Base-by-base conservation (phyloP, 2,797 vertebrate species). In the Sorex maritimensis region DNA sequence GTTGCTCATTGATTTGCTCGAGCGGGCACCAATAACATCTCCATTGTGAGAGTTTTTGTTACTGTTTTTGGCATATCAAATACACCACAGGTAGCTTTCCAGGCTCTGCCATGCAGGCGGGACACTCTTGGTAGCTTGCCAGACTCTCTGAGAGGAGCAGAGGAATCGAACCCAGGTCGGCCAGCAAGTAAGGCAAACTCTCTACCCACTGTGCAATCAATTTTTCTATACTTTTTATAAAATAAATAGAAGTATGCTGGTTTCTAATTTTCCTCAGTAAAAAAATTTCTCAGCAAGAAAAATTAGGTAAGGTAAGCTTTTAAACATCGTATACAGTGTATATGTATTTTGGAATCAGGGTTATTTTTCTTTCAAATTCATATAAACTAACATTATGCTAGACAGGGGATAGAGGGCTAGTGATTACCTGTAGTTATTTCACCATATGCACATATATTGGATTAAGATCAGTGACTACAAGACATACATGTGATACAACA, bases 311-410 rank as follows among this genome's bases (percentile, higher is more conserved):
- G 49, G 73, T 86, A 41, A 28, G 10, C 44, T 92, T 86, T 55
- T 6, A 61, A 61, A 55, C 4, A 17, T 55, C 13, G 19, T 88
- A 9, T 6, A 9, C 63, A 77, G 4, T 26, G 28, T 67, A 61
- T 11, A 4, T 61, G 9, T 0, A 30, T 26, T 10, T 82, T 69
- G 17, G 86, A 58, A 19, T 68, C 11, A 67, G n/a, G n/a, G 65
- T n/a, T 21, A n/a, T 84, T 89, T 86, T 86, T 69, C 49, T 79
- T 94, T 81, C n/a, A 21, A 91, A 61, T 68, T 55, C 3, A 63
- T 73, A 7, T 80, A 67, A 72, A 69, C 41, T 61, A 74, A 21
- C 11, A 72, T 34, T 7, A 26, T 23, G 79, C 14, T 4, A 5
- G 3, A 73, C 12, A 69, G 34, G 17, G 77, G 10, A 9, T 26